Conservation (phyloP, 2,888 invertebrate genomes). For the Harpalus rubripes region DNA sequence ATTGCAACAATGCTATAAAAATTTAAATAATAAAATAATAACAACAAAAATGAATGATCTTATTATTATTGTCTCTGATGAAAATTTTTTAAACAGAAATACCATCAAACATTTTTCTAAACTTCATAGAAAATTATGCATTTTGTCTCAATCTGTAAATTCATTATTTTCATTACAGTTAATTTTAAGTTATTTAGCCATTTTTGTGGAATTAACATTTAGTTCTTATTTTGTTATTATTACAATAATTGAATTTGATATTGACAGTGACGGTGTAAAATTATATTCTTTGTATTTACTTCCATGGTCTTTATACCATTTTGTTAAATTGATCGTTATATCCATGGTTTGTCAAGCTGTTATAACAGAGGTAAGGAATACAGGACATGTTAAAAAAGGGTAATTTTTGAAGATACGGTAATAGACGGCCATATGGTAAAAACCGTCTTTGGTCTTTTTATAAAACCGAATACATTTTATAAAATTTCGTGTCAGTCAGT, state of each 20-base stretch:
- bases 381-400: background rate
- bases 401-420: too few relatives aligned
- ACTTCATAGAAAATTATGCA: slow-evolving; percentile 28
- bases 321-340: slow-evolving; percentile 38
- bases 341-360: slow-evolving; percentile 26
- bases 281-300: slow-evolving; percentile 55
- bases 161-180: slow-evolving; percentile 28
- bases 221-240: slow-evolving; percentile 56
- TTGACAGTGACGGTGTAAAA: slow-evolving; percentile 49
- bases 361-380: slow-evolving; percentile 37
- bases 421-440: background rate
- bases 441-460: too few relatives aligned
- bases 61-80: background rate
- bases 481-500: too few relatives aligned
- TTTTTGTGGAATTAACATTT: slow-evolving; percentile 53
- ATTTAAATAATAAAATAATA: slow-evolving; percentile 38
- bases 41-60: background rate
- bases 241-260: slow-evolving; percentile 43
- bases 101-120: slow-evolving; percentile 14
- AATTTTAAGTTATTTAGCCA: slow-evolving; percentile 39
- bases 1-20: slow-evolving; percentile 40
- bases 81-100: background rate
- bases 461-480: too few relatives aligned
- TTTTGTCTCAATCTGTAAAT: slow-evolving; percentile 16
- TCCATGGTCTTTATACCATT: slow-evolving; percentile 35